Base-by-base conservation (phyloP, 2,888 invertebrate species). In the Calephelis perditalis region DNA sequence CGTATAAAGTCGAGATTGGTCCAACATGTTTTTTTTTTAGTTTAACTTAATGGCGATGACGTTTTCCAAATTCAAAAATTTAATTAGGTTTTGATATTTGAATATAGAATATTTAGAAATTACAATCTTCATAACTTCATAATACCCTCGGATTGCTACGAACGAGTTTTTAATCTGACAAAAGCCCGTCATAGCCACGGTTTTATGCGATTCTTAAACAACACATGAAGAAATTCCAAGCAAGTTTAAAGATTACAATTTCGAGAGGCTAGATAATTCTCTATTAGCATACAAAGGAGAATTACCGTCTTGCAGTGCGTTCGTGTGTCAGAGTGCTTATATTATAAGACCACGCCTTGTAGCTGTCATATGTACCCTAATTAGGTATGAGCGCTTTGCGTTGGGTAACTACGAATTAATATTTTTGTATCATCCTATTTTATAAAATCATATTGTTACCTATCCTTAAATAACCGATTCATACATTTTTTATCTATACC, bases 271-370 rank as follows among this genome's bases (percentile, higher is more conserved):
- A 89, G 89, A 90, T 89, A 87, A 90, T 89, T 89, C 85, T 79
- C 79, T 82, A 84, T 87, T 90, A 84, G 87, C 89, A 90, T 90
- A 90, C 89, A 90, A 90, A 88, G 88, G 87, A 81, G 86, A 80
- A 86, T 87, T 87, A 87, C 87, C 81, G 84, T 80, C 79, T 73
- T 52, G 52, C 52, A 78, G 80, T 82, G 80, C 81, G 84, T 85
- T 78, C 82, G 84, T 84, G 77, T 86, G 85, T 84, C 84, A 80
- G 74, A 74, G 74, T 73, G 78, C 80, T 77, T 81, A 77, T 79
- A 79, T 81, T 79, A 79, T 79, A 73, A 72, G 75, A 78, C 87
- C 89, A 86, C 88, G 87, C 89, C 89, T 86, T 86, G 87, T 88
- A 80, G 74, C 84, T 88, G 87, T 88, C 87, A 86, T 85, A 78